These are phyloP conservation scores for Buceros bicornis DNA, from an alignment of 2,797 vertebrate genomes.

Conservation along the genomic window DNA sequence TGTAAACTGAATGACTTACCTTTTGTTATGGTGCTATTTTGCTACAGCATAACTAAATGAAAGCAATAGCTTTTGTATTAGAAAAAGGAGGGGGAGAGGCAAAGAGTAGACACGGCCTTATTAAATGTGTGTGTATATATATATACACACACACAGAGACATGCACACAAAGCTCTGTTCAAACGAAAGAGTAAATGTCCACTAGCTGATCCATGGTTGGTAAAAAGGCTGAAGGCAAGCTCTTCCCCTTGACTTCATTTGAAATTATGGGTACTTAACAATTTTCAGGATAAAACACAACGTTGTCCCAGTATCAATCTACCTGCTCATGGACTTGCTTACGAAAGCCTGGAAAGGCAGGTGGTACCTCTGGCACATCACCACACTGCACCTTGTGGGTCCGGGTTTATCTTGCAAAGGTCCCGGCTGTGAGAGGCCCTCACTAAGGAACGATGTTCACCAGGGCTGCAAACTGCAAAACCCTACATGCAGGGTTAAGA, in stretches of 20 bases:
- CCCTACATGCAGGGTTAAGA: background rate
- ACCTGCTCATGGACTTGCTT: background rate
- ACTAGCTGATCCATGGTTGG: background rate
- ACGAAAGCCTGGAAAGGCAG: background rate
- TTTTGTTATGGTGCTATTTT: background rate
- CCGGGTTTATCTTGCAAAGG: accelerated
- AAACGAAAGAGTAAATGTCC: background rate
- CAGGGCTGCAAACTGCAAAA: background rate
- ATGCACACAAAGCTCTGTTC: background rate
- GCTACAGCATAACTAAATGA: background rate
- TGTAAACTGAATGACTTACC: background rate
- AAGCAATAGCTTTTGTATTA: background rate
- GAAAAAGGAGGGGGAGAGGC: background rate
- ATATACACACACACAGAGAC: too few relatives aligned
- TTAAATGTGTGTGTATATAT: background rate
- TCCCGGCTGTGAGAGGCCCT: background rate
- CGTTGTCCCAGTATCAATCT: background rate
- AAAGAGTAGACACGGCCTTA: background rate
- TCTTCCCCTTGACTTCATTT: background rate
- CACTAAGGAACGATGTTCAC: background rate
- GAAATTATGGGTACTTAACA: background rate
- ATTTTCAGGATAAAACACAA: background rate
- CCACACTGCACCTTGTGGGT: accelerated
- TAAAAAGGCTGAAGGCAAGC: background rate
- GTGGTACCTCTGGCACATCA: background rate